Conservation (phyloP, 37 sponge, comb jelly and placozoan genomes). For the Lycopodina hypogea region DNA sequence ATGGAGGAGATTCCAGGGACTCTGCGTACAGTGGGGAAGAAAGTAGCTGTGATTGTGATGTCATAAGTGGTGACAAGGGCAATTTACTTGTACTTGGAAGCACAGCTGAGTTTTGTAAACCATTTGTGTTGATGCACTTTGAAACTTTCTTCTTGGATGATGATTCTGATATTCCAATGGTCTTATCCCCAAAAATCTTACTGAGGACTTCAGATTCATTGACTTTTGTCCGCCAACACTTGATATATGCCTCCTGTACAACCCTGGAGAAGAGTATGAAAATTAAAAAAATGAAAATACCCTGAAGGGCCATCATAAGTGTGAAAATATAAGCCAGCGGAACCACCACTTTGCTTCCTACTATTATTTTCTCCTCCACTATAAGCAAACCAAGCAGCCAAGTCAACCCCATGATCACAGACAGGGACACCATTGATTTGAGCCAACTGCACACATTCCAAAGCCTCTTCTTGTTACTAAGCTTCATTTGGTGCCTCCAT, state of each 20-base stretch:
- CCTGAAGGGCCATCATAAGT: constrained; percentile 47
- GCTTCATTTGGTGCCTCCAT: constrained; percentile 14
- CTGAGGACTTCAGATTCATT: constrained; percentile 30
- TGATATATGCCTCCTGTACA: constrained; percentile 19
- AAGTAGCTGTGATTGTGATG: too few species aligned
- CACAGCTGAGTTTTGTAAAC: too few species aligned
- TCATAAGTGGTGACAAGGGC: too few species aligned
- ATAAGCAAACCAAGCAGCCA: constrained; percentile 48
- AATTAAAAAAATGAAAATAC: constrained; percentile 41
- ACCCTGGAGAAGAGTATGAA: constrained; percentile 29
- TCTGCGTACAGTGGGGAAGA: too few species aligned
- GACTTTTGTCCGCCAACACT: constrained; percentile 41
- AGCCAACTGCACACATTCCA: constrained; percentile 26
- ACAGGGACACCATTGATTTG: constrained; percentile 40
- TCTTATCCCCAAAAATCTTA: constrained; percentile 18
- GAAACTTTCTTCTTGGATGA: neutral
- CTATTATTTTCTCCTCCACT: constrained; percentile 6
- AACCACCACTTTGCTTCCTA: neutral
- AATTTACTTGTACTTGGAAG: too few species aligned
- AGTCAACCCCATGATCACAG: constrained; percentile 54
- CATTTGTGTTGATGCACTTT: too few species aligned
- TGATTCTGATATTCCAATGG: neutral
- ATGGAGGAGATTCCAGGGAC: too few species aligned
- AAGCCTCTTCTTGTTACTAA: neutral
- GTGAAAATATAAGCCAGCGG: constrained; percentile 48